Percentiles rank a stretch among this genome's conserved stretches.
Evolutionary conservation across 1,140 invertebrate species (phyloP).

Genomic region (Panulirus ornatus): DNA sequence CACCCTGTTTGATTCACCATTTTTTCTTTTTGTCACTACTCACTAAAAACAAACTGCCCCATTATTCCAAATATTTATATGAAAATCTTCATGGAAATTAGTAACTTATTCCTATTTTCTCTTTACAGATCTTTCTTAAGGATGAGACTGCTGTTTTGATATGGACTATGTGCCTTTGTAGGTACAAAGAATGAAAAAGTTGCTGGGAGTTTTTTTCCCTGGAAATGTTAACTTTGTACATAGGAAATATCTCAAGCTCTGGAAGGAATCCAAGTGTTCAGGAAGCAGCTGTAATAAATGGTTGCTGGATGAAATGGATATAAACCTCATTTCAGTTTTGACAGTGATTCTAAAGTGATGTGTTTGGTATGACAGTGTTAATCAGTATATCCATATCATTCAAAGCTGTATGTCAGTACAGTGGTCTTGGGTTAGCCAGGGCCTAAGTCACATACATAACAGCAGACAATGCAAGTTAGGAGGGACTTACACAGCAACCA

Average conservation of each 20-base stretch:
- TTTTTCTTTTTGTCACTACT: too few species aligned
- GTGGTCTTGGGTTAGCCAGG: conserved; percentile 48
- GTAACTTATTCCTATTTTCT: conserved; percentile 9
- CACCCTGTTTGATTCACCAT: too few species aligned
- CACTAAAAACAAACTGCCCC: too few species aligned
- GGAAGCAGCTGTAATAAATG: conserved; percentile 48
- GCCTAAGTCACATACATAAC: conserved; percentile 44
- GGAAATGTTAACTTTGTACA: conserved; percentile 59
- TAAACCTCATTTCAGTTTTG: conserved; percentile 43
- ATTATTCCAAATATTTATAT: background rate
- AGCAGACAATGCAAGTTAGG: conserved; percentile 44
- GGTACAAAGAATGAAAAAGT: conserved; percentile 66
- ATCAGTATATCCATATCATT: conserved; percentile 65
- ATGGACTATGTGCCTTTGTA: conserved; percentile 68
- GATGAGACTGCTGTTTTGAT: conserved; percentile 43
- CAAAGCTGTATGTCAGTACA: conserved; percentile 48
- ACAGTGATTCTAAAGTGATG: conserved; percentile 52
- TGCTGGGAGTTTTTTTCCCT: conserved; percentile 44
- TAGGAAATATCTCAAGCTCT: conserved; percentile 42
- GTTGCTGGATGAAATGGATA: conserved; percentile 65
- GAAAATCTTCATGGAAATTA: background rate
- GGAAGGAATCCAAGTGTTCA: conserved; percentile 38
- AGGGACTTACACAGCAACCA: conserved; percentile 58
- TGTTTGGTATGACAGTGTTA: conserved; percentile 51
- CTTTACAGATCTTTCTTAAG: conserved; percentile 66